Evolutionary conservation across 2,888 invertebrate genomes (phyloP).

Genomic region (Theretra japonica): DNA sequence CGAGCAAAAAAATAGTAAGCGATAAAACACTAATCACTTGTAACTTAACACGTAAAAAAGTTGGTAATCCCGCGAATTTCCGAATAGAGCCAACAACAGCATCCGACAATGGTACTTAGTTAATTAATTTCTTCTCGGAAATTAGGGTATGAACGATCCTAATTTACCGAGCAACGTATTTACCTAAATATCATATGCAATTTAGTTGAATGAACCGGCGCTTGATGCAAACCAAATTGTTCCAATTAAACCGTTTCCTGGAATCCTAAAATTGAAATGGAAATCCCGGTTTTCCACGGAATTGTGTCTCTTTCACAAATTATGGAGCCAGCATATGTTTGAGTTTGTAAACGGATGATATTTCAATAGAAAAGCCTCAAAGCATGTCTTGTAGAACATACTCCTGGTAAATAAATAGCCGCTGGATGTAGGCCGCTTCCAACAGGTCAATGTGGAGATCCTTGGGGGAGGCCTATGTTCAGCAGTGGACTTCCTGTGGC

Average conservation of each 20-base stretch:
- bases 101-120: slow-evolving; percentile 10
- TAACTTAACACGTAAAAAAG: slow-evolving; percentile 2
- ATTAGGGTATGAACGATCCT: neutral
- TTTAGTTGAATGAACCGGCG: neutral
- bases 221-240: neutral
- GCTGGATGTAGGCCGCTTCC: too few relatives aligned
- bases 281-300: too few relatives aligned
- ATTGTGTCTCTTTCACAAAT: too few relatives aligned
- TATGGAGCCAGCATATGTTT: too few relatives aligned
- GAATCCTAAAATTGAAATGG: too few relatives aligned
- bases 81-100: slow-evolving; percentile 9
- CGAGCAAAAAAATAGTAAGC: neutral
- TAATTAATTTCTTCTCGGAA: neutral
- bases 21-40: neutral
- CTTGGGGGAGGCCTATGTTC: too few relatives aligned
- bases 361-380: too few relatives aligned
- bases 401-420: too few relatives aligned
- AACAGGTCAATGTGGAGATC: too few relatives aligned
- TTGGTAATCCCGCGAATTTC: neutral
- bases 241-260: neutral
- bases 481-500: too few relatives aligned
- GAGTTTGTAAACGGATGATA: too few relatives aligned
- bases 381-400: too few relatives aligned
- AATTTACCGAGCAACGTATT: neutral
- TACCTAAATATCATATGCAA: neutral